phyloP scores from a whole-genome alignment of 1,140 invertebrate genomes.

The Ceratosolen solmsi region DNA sequence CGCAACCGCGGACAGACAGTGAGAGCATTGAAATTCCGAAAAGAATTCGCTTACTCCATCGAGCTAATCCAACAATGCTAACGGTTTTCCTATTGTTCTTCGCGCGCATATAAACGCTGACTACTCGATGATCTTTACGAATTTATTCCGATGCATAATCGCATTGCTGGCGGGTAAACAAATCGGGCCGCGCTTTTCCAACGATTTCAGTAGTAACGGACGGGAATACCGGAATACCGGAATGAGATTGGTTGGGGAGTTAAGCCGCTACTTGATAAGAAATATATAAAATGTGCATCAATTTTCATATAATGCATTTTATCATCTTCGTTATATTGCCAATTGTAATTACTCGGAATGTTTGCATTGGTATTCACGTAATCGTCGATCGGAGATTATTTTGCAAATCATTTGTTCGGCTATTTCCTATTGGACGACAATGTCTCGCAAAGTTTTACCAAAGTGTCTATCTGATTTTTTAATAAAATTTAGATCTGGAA shows the following conservation, averaged over 20 bases:
- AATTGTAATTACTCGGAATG: not conserved
- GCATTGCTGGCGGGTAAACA: not conserved
- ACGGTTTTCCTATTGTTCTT: slow-evolving; percentile 24
- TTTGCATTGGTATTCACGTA: not conserved
- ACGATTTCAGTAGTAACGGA: not conserved
- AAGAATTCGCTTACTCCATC: slow-evolving; percentile 16
- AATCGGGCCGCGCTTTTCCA: not conserved
- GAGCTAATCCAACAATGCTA: slow-evolving; percentile 24
- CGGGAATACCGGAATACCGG: not conserved
- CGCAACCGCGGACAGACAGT: not conserved
- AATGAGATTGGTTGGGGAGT: not conserved
- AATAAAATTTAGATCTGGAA: too few relatives aligned
- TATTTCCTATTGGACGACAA: too few relatives aligned
- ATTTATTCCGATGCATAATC: slow-evolving; percentile 42
- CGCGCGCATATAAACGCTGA: slow-evolving; percentile 23
- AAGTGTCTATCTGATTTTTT: too few relatives aligned
- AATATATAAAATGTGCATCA: not conserved
- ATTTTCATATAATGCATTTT: not conserved
- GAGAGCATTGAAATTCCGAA: slow-evolving; percentile 21
- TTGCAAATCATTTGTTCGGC: too few relatives aligned
- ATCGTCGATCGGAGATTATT: too few relatives aligned
- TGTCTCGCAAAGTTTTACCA: too few relatives aligned
- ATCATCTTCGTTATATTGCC: not conserved
- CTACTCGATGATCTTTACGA: slow-evolving; percentile 32
- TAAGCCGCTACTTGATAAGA: not conserved